Evolutionary conservation across 2,797 vertebrate genomes (phyloP), one percentile per base, ranked within the genome.

Genomic region (Acridotheres tristis): DNA sequence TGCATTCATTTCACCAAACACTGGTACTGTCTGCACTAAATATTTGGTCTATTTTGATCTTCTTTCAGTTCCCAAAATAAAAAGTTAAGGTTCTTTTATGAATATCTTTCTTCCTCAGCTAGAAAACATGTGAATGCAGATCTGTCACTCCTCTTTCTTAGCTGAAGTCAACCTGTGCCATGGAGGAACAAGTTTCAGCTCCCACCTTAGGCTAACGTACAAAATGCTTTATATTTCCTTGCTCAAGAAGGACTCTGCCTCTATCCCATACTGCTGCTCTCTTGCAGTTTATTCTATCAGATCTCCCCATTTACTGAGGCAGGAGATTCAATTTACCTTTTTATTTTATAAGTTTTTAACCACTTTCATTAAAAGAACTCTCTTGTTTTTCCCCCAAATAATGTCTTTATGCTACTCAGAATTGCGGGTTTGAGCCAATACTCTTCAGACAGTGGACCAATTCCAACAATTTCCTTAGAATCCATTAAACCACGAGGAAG

Each of bases 21-120:
- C n/a, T 7, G 3, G 7, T 61, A 76, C 54, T 87, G 40, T 79
- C 89, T 93, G 72, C 74, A 45, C 29, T 78, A 65, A 83, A 63
- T 29, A 62, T 89, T 85, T 57, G 13, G 45, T 82, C 63, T 94
- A 55, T 89, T 96, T 92, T 68, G 43, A 66, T 87, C 30, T 88
- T 72, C 63, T 79, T 91, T 93, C 74, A 48, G 53, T 47, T 90
- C 80, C 67, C 40, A 61, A 91, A 94, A 95, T 78, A 91, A 81
- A 73, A 88, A 87, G 25, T 36, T 67, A 67, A 14, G 23, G 25
- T 29, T 86, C 62, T 71, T 87, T 66, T 3, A 1, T 57, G 21
- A 73, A 53, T 66, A 75, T 67, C 55, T 94, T 93, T 71, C 14
- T 34, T 65, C 29, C n/a, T 9, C 30, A 83, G 20, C 13, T 58